A percentile compares a stretch with the other conserved stretches of the same genome.
phyloP scores from a whole-genome alignment of 2,113 vertebrate genomes.

The Ploceus nigricollis region DNA sequence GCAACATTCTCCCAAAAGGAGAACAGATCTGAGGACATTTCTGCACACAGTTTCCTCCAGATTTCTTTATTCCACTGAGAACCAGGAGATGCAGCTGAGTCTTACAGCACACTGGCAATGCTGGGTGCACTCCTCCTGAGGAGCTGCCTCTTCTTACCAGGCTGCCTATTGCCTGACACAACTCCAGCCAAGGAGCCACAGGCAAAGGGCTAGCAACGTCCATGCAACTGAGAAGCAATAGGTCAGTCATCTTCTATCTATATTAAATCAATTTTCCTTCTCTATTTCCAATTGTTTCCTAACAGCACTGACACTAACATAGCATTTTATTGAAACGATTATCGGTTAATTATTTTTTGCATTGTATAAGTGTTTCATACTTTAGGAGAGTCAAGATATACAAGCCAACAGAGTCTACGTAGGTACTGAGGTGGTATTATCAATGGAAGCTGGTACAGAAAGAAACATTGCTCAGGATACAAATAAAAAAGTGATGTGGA shows the following conservation, averaged over 20 bases:
- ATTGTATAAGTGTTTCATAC: background rate
- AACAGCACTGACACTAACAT: background rate
- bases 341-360: background rate
- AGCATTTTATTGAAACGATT: background rate
- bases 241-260: background rate
- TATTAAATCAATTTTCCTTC: background rate
- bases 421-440: background rate
- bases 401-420: background rate
- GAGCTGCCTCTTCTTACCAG: background rate
- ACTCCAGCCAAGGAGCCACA: background rate
- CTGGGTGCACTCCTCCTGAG: background rate
- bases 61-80: background rate
- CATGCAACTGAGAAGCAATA: background rate
- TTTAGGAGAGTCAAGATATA: background rate
- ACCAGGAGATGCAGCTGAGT: background rate
- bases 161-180: background rate
- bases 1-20: background rate
- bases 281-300: background rate
- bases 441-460: background rate
- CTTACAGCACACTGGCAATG: rapidly evolving
- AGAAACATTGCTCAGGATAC: background rate
- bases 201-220: background rate
- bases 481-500: background rate
- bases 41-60: background rate
- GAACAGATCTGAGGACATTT: background rate